A percentile compares a stretch with the other conserved stretches of the same genome.
Evolutionary conservation across 1,140 invertebrate genomes (phyloP).

Genomic region (Steinernema khuongi): DNA sequence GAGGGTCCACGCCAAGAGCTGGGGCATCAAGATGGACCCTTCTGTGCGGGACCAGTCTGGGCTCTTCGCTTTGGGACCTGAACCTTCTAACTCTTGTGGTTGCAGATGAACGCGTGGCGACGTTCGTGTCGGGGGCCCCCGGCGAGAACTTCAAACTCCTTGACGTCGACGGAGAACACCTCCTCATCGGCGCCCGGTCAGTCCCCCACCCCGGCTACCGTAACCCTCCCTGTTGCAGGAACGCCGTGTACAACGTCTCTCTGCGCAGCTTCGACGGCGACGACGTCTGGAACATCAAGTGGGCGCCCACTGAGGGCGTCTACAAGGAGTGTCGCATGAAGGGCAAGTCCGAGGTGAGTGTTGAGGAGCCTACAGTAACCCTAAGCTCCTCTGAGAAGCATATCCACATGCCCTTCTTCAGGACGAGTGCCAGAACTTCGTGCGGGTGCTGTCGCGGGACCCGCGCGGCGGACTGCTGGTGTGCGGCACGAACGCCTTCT

Average conservation of each 20-base stretch:
- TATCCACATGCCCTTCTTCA: not conserved
- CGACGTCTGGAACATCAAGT: not conserved
- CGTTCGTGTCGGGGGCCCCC: not conserved
- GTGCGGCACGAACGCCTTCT: not conserved
- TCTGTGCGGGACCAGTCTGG: too few species aligned
- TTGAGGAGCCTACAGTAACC: too few species aligned
- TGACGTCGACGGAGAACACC: not conserved
- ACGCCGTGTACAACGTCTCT: slow-evolving; percentile 8
- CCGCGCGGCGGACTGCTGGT: not conserved
- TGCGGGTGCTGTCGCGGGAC: not conserved
- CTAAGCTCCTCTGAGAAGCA: too few species aligned
- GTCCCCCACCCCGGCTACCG: not conserved
- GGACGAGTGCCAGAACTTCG: slow-evolving; percentile 7
- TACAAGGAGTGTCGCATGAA: not conserved
- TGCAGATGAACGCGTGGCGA: not conserved
- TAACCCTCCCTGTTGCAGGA: not conserved
- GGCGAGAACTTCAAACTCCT: slow-evolving; percentile 12
- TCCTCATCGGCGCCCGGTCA: not conserved
- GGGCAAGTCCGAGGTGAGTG: slow-evolving; percentile 4
- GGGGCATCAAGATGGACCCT: too few species aligned
- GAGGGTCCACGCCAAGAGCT: too few species aligned
- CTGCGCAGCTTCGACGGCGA: not conserved
- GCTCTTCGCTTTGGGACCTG: too few species aligned
- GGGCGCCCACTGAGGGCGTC: not conserved
- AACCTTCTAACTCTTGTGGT: not conserved